phyloP scores from a whole-genome alignment of 1,140 invertebrate genomes.

The Hycleus phaleratus region DNA sequence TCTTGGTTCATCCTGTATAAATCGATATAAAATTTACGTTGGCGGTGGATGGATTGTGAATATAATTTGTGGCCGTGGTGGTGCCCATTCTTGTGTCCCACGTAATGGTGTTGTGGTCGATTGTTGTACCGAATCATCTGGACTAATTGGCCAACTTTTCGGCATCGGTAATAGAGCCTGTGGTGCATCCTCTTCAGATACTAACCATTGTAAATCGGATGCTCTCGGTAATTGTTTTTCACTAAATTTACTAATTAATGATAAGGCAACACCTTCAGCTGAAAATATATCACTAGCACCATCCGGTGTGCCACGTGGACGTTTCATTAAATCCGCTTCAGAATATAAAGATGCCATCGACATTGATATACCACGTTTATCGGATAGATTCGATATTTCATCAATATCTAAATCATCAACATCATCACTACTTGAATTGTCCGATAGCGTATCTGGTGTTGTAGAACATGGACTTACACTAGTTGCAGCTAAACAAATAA shows the following conservation, averaged over 20 bases:
- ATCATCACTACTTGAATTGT: slow-evolving; percentile 47
- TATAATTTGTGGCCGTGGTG: slow-evolving; percentile 76
- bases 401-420: slow-evolving; percentile 49
- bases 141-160: slow-evolving; percentile 57
- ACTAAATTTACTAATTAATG: slow-evolving; percentile 66
- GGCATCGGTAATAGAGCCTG: slow-evolving; percentile 72
- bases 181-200: slow-evolving; percentile 70
- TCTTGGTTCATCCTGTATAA: neutral
- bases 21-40: slow-evolving; percentile 47
- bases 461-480: slow-evolving; percentile 50
- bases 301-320: slow-evolving; percentile 39
- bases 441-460: slow-evolving; percentile 43
- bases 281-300: slow-evolving; percentile 47
- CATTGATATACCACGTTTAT: slow-evolving; percentile 47
- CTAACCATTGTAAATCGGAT: slow-evolving; percentile 75
- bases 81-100: slow-evolving; percentile 77
- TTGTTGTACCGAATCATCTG: slow-evolving; percentile 43
- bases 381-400: slow-evolving; percentile 41
- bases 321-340: slow-evolving; percentile 45
- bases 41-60: slow-evolving; percentile 66
- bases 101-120: slow-evolving; percentile 49
- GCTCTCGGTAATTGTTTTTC: slow-evolving; percentile 70
- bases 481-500: slow-evolving; percentile 39
- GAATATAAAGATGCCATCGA: slow-evolving; percentile 59
- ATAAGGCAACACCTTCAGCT: slow-evolving; percentile 73